These are phyloP conservation scores for Tetragnatha montana DNA, from an alignment of 2,888 invertebrate species.

Conservation along the genomic window DNA sequence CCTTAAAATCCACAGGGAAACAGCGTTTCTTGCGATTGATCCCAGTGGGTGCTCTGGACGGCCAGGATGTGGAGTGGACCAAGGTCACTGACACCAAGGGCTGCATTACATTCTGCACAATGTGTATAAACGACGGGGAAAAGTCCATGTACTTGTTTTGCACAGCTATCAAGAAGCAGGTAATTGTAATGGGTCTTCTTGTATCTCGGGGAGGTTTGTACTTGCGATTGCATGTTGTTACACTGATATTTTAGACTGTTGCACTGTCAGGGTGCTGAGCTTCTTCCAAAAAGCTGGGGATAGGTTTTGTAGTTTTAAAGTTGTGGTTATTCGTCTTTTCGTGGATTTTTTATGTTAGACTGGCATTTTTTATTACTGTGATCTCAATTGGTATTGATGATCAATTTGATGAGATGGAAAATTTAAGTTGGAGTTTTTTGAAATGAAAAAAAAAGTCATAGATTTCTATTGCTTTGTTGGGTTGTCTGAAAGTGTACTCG, in stretches of 20 bases:
- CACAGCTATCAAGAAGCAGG: slow-evolving; percentile 94
- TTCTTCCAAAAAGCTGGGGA: neutral
- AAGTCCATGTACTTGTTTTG: slow-evolving; percentile 84
- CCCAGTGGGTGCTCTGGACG: slow-evolving; percentile 94
- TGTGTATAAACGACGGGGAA: slow-evolving; percentile 77
- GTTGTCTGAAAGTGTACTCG: too few relatives aligned
- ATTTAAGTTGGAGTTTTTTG: too few relatives aligned
- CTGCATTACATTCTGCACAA: slow-evolving; percentile 88
- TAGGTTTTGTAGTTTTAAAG: too few relatives aligned
- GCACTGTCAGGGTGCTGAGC: neutral
- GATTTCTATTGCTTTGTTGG: too few relatives aligned
- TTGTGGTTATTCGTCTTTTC: neutral
- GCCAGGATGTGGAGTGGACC: slow-evolving; percentile 95
- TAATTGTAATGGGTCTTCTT: slow-evolving; percentile 75
- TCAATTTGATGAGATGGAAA: too few relatives aligned
- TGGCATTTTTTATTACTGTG: neutral
- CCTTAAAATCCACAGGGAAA: slow-evolving; percentile 80
- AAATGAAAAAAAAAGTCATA: too few relatives aligned
- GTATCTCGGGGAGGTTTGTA: too few relatives aligned
- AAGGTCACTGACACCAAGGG: slow-evolving; percentile 92
- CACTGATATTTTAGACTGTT: too few relatives aligned
- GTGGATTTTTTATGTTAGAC: neutral
- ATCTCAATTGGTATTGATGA: too few relatives aligned
- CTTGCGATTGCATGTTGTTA: too few relatives aligned
- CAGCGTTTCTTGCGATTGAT: slow-evolving; percentile 93